Evolutionary conservation across 23 tunicate genomes (phyloP), one percentile per base, ranked within the genome.

Genomic region (Halocynthia aurantium): DNA sequence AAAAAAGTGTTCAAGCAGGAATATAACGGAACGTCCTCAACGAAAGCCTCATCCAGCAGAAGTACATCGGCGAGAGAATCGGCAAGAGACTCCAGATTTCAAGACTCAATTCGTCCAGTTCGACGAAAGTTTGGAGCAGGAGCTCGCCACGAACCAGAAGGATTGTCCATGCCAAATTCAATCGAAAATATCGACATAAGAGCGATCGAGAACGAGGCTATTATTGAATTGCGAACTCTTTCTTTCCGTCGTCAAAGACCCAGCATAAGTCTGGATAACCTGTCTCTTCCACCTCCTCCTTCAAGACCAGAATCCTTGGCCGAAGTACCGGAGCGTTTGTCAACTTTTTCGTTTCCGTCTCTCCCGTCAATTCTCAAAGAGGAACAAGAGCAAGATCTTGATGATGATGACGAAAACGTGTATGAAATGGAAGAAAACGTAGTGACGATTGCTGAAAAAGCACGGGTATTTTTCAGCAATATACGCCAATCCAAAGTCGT

Each of bases 101-200:
- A 31, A 31, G 62, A 54, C 5, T 21, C 62, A 8, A 64, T 74
- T 55, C 55, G 55, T 50, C n/a, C 51, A 15, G 10, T 21, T 18
- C 31, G 55, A 50, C 49, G 11, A 50, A 74, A 56, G 56, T 17
- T 10, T 8, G 17, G 50, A 64, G 18, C 12, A 19, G 21, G 19
- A 8, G 18, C 55, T 54, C 78, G 78, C n/a, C 78, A 74, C 31
- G 78, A 74, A 22, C 78, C 78, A 17, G 78, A 74, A 7, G 78
- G 78, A 15, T 49, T 74, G 15, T 31, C 44, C 44, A 31, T 31
- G 44, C 44, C 44, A 31, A 31, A 31, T 31, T 31, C 44, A 31
- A 31, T 31, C 44, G 44, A 31, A 31, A 31, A 31, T 31, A 31
- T 31, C 44, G 44, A 31, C 44, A 31, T 31, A 31, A 4, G 44